These are phyloP conservation scores for Tauraco hartlaubi DNA, from an alignment of 2,797 vertebrate species.

Conservation along the genomic window DNA sequence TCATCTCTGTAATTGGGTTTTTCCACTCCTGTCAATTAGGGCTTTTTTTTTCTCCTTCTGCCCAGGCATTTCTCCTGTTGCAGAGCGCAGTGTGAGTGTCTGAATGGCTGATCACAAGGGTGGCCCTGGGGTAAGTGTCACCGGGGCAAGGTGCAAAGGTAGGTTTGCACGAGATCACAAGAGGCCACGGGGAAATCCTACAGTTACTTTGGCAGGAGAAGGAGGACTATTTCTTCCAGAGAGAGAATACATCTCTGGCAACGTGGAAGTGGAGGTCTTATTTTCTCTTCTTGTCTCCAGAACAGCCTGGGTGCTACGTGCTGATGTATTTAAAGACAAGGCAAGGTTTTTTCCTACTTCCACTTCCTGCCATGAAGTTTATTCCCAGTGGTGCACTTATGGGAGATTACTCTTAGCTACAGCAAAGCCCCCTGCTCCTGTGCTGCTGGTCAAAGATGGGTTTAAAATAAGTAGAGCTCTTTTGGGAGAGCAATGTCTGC, in stretches of 20 bases:
- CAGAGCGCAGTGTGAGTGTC: neutral
- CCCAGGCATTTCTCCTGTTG: neutral
- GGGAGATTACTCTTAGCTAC: neutral
- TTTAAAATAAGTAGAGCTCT: neutral
- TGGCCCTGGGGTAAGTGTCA: neutral
- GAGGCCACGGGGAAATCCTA: neutral
- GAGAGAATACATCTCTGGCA: neutral
- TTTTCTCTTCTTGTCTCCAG: neutral
- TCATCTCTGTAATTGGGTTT: conserved; percentile 71
- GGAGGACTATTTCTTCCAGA: neutral
- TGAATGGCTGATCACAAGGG: conserved; percentile 13
- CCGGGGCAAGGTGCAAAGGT: neutral
- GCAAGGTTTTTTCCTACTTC: neutral
- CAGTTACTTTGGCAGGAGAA: neutral
- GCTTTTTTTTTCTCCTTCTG: neutral
- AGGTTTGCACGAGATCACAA: neutral
- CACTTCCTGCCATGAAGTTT: neutral
- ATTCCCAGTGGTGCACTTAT: neutral
- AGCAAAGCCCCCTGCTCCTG: neutral
- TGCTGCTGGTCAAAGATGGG: rapidly evolving
- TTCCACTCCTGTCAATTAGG: conserved; percentile 59
- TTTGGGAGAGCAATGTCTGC: neutral
- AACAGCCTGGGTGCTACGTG: neutral
- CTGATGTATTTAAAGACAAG: neutral
- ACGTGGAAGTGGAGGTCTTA: neutral